These are phyloP conservation scores for Tinamus major DNA, from an alignment of 2,797 vertebrate species.

Conservation along the genomic window DNA sequence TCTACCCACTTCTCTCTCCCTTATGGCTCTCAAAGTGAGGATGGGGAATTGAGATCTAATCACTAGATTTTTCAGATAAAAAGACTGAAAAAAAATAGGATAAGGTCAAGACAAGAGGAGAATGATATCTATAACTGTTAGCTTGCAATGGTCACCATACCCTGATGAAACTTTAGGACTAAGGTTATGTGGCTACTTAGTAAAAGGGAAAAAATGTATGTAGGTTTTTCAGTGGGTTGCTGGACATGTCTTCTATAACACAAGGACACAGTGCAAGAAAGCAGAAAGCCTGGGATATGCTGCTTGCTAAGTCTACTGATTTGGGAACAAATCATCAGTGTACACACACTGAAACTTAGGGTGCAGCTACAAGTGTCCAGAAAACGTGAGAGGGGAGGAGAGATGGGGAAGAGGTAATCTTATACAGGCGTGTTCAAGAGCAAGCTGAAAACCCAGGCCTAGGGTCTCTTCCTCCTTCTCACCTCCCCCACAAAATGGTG, in stretches of 20 bases:
- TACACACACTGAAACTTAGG: neutral
- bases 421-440: neutral
- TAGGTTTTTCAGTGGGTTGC: neutral
- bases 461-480: neutral
- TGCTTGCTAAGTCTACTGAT: neutral
- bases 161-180: neutral
- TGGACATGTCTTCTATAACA: neutral
- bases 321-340: neutral
- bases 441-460: neutral
- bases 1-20: neutral
- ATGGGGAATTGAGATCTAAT: neutral
- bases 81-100: neutral
- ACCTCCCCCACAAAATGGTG: neutral
- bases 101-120: neutral
- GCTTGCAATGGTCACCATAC: neutral
- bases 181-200: neutral
- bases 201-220: neutral
- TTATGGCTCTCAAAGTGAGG: neutral
- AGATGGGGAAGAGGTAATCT: neutral
- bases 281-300: neutral
- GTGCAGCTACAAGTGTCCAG: neutral
- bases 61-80: neutral
- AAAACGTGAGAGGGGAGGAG: neutral
- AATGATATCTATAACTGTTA: neutral
- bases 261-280: neutral